Base-by-base conservation (phyloP, 1,140 invertebrate species). In the Sinonovacula constricta region DNA sequence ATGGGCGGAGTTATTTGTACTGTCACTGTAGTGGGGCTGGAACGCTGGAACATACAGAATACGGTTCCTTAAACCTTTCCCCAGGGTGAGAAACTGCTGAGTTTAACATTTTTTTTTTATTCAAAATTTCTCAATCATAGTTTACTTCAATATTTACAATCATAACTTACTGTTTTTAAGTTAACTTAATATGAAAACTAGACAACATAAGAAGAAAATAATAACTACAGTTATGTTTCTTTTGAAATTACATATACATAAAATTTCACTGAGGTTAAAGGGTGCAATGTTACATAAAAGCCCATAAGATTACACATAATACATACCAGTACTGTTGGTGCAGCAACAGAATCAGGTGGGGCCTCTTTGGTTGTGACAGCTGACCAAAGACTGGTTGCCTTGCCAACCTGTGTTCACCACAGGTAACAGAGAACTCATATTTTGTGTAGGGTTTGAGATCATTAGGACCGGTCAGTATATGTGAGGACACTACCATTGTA, bases 401-500 rank as follows among this genome's bases (percentile, higher is more conserved):
- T 81, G 22, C 88, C 90, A 1, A 82, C 86, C 45, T 56, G n/a
- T 78, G 80, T 90, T 90, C 31, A 78, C 62, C 2, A 81, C 83
- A 10, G 77, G 82, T n/a, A 10, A 91, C 83, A 80, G 72, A 84
- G 78, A 90, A 91, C 82, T 90, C 85, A 68, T 90, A 91, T 1
- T 80, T 74, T 2, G 79, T 82, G 83, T 72, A 87, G 12, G 90
- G 88, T 39, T 59, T 28, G 28, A 89, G 63, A 0, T 57, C 51
- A 1, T 39, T 54, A n/a, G 45, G 80, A 84, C 22, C 49, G 72
- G 68, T 90, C 89, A 28, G 75, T 83, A 54, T 80, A 85, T 15
- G 69, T 56, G 45, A 81, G 57, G 12, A 33, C 28, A 15, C 79
- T 86, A 0, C 86, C 85, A 68, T 85, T 86, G 63, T 86, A 88